These are phyloP conservation scores for Lasioglossum pauxillum DNA, from an alignment of 2,888 invertebrate genomes.

Conservation along the genomic window DNA sequence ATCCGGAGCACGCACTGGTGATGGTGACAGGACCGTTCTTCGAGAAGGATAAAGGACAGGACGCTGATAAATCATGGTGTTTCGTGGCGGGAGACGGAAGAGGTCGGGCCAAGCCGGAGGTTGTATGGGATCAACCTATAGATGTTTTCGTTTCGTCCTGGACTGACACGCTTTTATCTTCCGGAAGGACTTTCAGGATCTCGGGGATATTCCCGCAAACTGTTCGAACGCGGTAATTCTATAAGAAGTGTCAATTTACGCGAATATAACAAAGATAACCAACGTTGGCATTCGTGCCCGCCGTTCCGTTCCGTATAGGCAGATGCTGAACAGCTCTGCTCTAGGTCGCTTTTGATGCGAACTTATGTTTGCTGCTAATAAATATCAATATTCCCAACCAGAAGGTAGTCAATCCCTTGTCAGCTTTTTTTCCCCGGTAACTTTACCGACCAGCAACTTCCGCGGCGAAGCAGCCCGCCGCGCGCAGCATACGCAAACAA, in stretches of 20 bases:
- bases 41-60: conserved; percentile 67
- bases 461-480: too few relatives aligned
- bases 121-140: conserved; percentile 23
- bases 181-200: conserved; percentile 15
- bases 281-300: too few relatives aligned
- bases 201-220: conserved; percentile 31
- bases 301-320: too few relatives aligned
- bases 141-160: conserved; percentile 44
- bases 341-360: neutral
- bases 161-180: conserved; percentile 44
- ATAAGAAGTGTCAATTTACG: conserved; percentile 3
- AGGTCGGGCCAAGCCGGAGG: conserved; percentile 11
- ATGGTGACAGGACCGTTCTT: conserved; percentile 66
- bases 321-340: too few relatives aligned
- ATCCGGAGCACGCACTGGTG: conserved; percentile 65
- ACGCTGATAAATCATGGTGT: conserved; percentile 72
- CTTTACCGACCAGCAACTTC: neutral
- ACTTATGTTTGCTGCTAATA: neutral
- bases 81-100: conserved; percentile 29
- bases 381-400: neutral
- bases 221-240: neutral
- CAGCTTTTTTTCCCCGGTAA: neutral
- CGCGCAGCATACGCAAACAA: neutral
- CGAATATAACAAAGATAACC: too few relatives aligned
- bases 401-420: neutral